These are phyloP conservation scores for Artibeus lituratus DNA, from an alignment of 2,797 vertebrate species.

Conservation along the genomic window DNA sequence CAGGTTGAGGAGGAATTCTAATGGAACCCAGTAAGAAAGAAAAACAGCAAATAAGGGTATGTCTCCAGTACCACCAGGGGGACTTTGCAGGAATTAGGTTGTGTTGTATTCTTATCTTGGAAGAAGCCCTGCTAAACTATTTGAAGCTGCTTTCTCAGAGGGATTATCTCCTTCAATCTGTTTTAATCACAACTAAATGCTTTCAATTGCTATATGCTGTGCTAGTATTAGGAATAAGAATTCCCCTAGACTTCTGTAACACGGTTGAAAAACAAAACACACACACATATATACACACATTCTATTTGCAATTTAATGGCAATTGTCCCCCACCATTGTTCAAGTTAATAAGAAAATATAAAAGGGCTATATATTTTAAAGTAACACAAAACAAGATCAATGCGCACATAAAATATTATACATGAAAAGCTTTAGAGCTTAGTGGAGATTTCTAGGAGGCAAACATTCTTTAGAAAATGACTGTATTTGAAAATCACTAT, in stretches of 20 bases:
- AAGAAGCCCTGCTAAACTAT: slow-evolving; percentile 85
- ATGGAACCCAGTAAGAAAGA: slow-evolving; percentile 48
- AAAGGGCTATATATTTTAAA: neutral
- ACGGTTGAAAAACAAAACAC: slow-evolving; percentile 32
- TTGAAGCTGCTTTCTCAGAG: slow-evolving; percentile 90
- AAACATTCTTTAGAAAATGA: neutral
- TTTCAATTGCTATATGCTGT: slow-evolving; percentile 86
- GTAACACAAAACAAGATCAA: neutral
- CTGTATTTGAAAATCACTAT: neutral
- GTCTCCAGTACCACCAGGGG: slow-evolving; percentile 73
- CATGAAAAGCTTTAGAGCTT: neutral
- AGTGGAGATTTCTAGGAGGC: neutral
- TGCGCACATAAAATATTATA: neutral
- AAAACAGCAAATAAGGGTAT: slow-evolving; percentile 55
- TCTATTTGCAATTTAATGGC: neutral
- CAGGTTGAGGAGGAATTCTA: slow-evolving; percentile 14
- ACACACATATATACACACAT: neutral
- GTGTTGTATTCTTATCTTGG: slow-evolving; percentile 82
- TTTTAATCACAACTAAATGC: slow-evolving; percentile 93
- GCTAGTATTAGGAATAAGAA: slow-evolving; percentile 82
- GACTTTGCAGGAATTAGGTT: slow-evolving; percentile 82
- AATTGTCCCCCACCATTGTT: neutral
- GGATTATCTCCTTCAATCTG: slow-evolving; percentile 93
- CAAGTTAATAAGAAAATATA: neutral
- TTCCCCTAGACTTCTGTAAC: slow-evolving; percentile 76